phyloP scores from a whole-genome alignment of 37 sponge, comb jelly and placozoan genomes.

The Theonella swinhoei region DNA sequence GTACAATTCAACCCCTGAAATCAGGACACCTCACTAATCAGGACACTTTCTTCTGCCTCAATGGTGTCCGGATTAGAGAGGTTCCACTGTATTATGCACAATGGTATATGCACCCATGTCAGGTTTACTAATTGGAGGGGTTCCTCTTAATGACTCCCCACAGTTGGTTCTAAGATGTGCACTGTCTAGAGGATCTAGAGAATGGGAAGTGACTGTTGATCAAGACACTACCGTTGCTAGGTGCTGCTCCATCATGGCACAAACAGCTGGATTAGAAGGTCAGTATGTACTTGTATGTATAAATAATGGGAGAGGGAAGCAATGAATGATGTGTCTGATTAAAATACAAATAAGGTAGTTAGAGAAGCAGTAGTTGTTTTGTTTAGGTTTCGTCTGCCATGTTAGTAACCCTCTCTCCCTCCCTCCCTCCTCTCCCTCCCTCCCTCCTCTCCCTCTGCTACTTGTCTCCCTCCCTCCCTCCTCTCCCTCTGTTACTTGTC shows the following conservation, averaged over 20 bases:
- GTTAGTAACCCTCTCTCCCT: too few relatives aligned
- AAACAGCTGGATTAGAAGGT: conserved; percentile 26
- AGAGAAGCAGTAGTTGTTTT: neutral
- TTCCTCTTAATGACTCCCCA: neutral
- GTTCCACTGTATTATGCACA: too few relatives aligned
- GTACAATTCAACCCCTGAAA: too few relatives aligned
- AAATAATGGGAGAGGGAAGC: neutral
- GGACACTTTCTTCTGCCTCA: too few relatives aligned
- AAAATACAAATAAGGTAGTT: too few relatives aligned
- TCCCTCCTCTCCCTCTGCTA: too few relatives aligned
- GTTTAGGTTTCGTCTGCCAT: neutral
- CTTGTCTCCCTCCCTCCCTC: too few relatives aligned
- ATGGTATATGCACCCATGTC: neutral
- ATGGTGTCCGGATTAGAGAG: too few relatives aligned
- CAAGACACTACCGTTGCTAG: conserved; percentile 31
- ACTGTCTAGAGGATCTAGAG: neutral
- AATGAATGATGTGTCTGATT: too few relatives aligned
- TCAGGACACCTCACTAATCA: too few relatives aligned
- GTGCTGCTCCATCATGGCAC: conserved; percentile 40
- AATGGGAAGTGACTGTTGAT: conserved; percentile 44
- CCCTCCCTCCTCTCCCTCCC: too few relatives aligned
- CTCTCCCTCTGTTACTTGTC: too few relatives aligned
- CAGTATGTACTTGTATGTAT: neutral
- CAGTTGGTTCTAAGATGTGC: conserved; percentile 22
- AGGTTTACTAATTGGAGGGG: neutral